These are phyloP conservation scores for Darevskia mixta DNA, from an alignment of 2,797 vertebrate genomes.

Conservation along the genomic window DNA sequence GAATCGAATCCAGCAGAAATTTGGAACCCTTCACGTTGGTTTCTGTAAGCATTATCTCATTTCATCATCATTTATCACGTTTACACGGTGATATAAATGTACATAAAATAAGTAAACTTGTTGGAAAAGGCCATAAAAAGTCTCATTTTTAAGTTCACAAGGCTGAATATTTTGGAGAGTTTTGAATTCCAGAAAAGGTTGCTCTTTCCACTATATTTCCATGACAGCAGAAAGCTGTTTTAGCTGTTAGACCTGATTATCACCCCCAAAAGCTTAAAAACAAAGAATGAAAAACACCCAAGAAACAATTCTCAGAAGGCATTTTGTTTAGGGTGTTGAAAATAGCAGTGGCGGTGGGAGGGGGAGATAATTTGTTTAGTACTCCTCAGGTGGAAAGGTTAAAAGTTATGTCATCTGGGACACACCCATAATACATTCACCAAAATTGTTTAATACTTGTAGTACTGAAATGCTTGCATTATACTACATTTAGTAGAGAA, in stretches of 20 bases:
- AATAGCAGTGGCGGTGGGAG: neutral
- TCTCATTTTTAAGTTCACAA: conserved; percentile 41
- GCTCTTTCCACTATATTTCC: conserved; percentile 49
- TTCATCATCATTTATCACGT: conserved; percentile 56
- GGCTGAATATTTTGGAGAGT: conserved; percentile 52
- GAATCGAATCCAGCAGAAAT: conserved; percentile 49
- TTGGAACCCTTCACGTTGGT: conserved; percentile 38
- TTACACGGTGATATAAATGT: conserved; percentile 22
- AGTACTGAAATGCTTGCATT: neutral
- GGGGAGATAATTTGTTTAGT: conserved; percentile 15
- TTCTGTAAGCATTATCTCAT: conserved; percentile 51
- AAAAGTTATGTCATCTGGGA: conserved; percentile 48
- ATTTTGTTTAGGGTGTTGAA: conserved; percentile 51
- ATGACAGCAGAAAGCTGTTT: conserved; percentile 42
- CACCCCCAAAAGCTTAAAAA: conserved; percentile 37
- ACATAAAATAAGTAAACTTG: conserved; percentile 35
- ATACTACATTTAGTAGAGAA: neutral
- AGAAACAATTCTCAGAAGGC: conserved; percentile 35
- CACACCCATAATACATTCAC: conserved; percentile 36
- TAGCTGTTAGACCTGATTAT: conserved; percentile 40
- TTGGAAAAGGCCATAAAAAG: conserved; percentile 50
- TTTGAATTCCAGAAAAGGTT: conserved; percentile 42
- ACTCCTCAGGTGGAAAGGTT: conserved; percentile 23
- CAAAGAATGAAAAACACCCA: neutral
- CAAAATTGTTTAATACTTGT: conserved; percentile 32